Evolutionary conservation across 2,888 invertebrate genomes (phyloP), one percentile per base, ranked within the genome.

Genomic region (Tenthredo scrophulariae): DNA sequence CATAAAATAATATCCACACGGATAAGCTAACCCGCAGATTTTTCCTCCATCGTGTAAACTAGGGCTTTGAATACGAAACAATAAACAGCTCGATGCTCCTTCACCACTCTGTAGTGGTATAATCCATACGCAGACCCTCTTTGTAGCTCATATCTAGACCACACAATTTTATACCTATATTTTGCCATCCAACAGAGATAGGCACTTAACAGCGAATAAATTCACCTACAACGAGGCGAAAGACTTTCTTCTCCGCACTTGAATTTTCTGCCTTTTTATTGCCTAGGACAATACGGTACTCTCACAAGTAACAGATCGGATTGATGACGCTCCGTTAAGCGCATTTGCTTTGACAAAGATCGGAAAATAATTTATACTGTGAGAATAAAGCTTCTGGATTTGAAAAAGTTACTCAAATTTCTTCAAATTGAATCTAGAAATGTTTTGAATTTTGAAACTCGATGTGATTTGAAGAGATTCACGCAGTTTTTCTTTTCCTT

Each of bases 21-120:
- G 58, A 58, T 62, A 33, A 79, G 22, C 46, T 7, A 15, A 29
- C 10, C n/a, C 26, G 50, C 0, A 29, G 37, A 58, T 80, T 80
- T 80, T 80, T 80, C 33, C 22, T 74, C 1, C 5, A 10, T 33
- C 80, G 80, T 80, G 58, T 58, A 80, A 80, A 80, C 80, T 80
- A 33, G 58, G 58, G 80, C 58, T 80, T 80, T 62, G 40, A 40
- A 62, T 80, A 62, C n/a, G 58, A 80, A 80, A 80, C 80, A 80
- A 80, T 80, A 80, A 80, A 80, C 58, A 58, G 40, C 58, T 40
- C 62, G 62, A 37, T 62, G 80, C 4, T 33, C 77, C 46, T 13
- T 62, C 22, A 15, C 15, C 40, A 18, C 18, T 29, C 13, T 33
- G 67, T 67, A 29, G 9, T 15, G 0, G 29, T 5, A 26, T 33